Conservation (phyloP, 2,113 vertebrate species). For the Cisticola juncidis region DNA sequence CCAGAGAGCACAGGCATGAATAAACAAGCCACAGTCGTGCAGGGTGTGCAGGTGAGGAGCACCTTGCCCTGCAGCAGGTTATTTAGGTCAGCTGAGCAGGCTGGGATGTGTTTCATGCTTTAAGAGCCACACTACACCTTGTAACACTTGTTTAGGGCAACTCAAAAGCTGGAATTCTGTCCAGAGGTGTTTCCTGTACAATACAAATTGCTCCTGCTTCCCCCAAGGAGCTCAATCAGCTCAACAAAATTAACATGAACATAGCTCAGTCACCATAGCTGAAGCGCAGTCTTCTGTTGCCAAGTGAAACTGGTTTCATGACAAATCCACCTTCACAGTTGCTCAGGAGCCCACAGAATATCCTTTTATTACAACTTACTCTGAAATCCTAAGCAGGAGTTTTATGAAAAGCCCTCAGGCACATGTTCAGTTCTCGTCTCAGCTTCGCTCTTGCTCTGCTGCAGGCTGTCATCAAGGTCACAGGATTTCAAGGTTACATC, state of each 20-base stretch:
- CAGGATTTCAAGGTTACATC: not conserved
- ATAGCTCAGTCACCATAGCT: not conserved
- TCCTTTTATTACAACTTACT: not conserved
- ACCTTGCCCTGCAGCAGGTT: not conserved
- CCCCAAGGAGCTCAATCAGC: not conserved
- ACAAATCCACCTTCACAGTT: not conserved
- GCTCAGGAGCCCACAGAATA: not conserved
- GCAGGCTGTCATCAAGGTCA: not conserved
- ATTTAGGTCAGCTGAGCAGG: conserved; percentile 27
- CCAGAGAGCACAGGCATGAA: not conserved
- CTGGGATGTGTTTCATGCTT: not conserved
- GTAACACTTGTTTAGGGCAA: not conserved
- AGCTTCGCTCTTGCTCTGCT: not conserved
- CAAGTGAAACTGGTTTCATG: not conserved
- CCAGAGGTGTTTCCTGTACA: not conserved
- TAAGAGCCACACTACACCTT: not conserved
- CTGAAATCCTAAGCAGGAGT: not conserved
- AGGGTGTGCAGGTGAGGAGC: not conserved
- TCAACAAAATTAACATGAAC: not conserved
- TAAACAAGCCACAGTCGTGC: not conserved
- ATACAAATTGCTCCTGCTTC: not conserved
- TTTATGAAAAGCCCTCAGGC: not conserved
- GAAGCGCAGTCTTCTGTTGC: not conserved
- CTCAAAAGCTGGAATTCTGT: not conserved
- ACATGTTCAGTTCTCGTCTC: not conserved